Conservation (phyloP, 1,140 invertebrate species). For the Bombus pyrosoma region DNA sequence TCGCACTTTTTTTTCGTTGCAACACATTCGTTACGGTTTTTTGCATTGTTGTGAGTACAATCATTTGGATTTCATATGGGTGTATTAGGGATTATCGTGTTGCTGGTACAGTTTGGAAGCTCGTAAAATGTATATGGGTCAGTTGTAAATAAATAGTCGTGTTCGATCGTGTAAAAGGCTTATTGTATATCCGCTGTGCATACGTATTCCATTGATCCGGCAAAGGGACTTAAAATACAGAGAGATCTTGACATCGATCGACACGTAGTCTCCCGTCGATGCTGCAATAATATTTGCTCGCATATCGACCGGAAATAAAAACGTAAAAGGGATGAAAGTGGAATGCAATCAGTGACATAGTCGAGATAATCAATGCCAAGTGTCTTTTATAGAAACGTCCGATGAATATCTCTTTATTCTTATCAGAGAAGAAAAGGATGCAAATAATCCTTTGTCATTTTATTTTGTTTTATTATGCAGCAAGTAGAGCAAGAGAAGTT, state of each 20-base stretch:
- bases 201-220: background rate
- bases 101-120: background rate
- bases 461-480: background rate
- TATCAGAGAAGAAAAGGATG: background rate
- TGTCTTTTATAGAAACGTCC: background rate
- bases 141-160: constrained; percentile 21
- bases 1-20: background rate
- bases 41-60: background rate
- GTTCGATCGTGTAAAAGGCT: constrained; percentile 4
- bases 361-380: background rate
- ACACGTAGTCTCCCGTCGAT: background rate
- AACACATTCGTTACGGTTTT: background rate
- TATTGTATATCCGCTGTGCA: background rate
- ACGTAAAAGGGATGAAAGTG: background rate
- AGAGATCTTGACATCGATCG: constrained; percentile 8
- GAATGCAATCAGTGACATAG: background rate
- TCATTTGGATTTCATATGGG: background rate
- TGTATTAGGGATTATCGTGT: constrained; percentile 10
- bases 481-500: background rate
- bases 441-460: background rate
- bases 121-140: constrained; percentile 22
- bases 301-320: background rate
- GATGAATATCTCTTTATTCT: background rate
- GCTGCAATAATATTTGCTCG: constrained; percentile 18
- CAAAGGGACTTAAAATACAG: background rate